phyloP scores from a whole-genome alignment of 1,140 invertebrate genomes.

The Drosophila lini region DNA sequence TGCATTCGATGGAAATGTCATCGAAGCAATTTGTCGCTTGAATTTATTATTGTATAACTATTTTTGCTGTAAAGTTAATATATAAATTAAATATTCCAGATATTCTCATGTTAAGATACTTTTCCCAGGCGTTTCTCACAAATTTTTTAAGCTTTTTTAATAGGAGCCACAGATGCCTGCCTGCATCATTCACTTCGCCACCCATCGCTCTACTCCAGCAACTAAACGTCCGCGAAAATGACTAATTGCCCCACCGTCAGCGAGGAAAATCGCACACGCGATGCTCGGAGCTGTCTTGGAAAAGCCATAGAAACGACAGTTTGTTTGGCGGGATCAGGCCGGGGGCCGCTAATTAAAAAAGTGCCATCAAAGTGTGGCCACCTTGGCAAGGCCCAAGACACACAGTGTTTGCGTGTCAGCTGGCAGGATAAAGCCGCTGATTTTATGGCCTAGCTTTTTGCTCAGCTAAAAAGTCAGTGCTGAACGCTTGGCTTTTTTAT shows the following conservation, averaged over 20 bases:
- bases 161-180: conserved; percentile 19
- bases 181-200: conserved; percentile 13
- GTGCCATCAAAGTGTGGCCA: conserved; percentile 78
- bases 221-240: conserved; percentile 49
- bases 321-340: conserved; percentile 47
- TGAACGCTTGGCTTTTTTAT: background rate
- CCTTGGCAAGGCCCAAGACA: conserved; percentile 29
- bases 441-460: conserved; percentile 49
- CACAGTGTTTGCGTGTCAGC: conserved; percentile 49
- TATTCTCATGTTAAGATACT: background rate
- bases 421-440: conserved; percentile 63
- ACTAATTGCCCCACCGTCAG: conserved; percentile 56
- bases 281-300: conserved; percentile 48
- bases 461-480: background rate
- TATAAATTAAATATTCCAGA: too few relatives aligned
- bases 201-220: background rate
- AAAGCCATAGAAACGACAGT: conserved; percentile 51
- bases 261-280: conserved; percentile 56
- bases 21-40: conserved; percentile 47
- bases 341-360: conserved; percentile 74
- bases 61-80: background rate
- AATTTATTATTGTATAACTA: background rate
- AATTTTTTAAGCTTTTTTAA: background rate
- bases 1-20: conserved; percentile 43
- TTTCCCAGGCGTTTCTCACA: background rate